Conservation (phyloP, 2,797 vertebrate genomes). For the Falco rusticolus region DNA sequence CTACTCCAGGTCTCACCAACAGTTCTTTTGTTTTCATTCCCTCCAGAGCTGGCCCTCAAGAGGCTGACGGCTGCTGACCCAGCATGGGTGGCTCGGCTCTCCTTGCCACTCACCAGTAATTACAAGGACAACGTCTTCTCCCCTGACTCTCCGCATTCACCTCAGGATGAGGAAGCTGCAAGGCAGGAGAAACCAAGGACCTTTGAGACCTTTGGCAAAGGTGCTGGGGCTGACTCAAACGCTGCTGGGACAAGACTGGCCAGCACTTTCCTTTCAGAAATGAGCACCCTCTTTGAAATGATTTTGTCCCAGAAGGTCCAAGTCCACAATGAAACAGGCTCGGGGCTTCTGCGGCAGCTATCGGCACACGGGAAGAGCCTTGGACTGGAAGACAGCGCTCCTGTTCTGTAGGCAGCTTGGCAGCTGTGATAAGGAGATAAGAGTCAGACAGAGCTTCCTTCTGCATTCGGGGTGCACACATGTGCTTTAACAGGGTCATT, state of each 20-base stretch:
- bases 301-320: slow-evolving; percentile 88
- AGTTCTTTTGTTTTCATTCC: neutral
- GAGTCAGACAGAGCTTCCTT: neutral
- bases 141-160: slow-evolving; percentile 70
- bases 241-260: slow-evolving; percentile 76
- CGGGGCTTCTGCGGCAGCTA: slow-evolving; percentile 87
- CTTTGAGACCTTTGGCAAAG: slow-evolving; percentile 95
- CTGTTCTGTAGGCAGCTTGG: neutral
- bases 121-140: slow-evolving; percentile 93
- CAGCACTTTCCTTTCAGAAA: slow-evolving; percentile 89
- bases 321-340: slow-evolving; percentile 76
- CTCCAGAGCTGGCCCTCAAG: slow-evolving; percentile 75
- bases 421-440: neutral
- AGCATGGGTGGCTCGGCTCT: slow-evolving; percentile 88
- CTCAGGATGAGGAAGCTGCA: slow-evolving; percentile 60
- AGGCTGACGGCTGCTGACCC: slow-evolving; percentile 80
- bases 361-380: slow-evolving; percentile 85
- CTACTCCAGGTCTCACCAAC: neutral
- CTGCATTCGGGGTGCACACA: neutral
- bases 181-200: slow-evolving; percentile 78
- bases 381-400: slow-evolving; percentile 72
- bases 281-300: slow-evolving; percentile 93
- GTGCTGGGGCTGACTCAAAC: neutral
- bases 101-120: slow-evolving; percentile 84
- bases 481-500: neutral